These are phyloP conservation scores for Ashinkailepas kermadecensis DNA, from an alignment of 2,888 invertebrate species.

Conservation along the genomic window DNA sequence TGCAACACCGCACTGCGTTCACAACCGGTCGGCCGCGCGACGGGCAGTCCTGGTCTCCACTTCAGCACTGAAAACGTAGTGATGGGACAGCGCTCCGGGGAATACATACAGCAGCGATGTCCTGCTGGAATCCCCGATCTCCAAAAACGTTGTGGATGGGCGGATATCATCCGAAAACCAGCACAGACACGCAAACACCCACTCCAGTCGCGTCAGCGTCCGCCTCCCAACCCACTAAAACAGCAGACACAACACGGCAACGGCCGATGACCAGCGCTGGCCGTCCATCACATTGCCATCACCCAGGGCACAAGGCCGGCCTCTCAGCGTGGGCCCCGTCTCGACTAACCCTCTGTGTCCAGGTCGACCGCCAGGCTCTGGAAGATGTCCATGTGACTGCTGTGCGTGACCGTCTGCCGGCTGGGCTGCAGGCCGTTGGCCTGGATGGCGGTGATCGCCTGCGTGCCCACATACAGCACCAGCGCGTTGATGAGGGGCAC, in stretches of 20 bases:
- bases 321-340: too few relatives aligned
- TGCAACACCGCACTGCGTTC: background rate
- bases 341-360: slow-evolving; percentile 79
- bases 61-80: too few relatives aligned
- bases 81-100: too few relatives aligned
- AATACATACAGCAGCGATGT: too few relatives aligned
- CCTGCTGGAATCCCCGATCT: too few relatives aligned
- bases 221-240: too few relatives aligned
- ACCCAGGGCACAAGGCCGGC: too few relatives aligned
- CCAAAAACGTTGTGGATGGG: background rate
- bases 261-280: too few relatives aligned
- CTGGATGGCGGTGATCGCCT: slow-evolving; percentile 86
- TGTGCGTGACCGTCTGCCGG: slow-evolving; percentile 96
- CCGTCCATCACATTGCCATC: too few relatives aligned
- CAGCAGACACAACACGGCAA: too few relatives aligned
- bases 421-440: slow-evolving; percentile 85
- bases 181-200: background rate
- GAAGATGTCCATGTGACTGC: slow-evolving; percentile 99
- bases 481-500: slow-evolving; percentile 94
- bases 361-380: slow-evolving; percentile 97
- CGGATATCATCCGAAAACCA: background rate
- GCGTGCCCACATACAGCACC: slow-evolving; percentile 93
- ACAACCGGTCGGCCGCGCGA: too few relatives aligned
- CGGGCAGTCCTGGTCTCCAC: too few relatives aligned
- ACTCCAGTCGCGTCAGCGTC: slow-evolving; percentile 3